Base-by-base conservation (phyloP, 2,113 vertebrate genomes). In the Drymodes brunneopygia region DNA sequence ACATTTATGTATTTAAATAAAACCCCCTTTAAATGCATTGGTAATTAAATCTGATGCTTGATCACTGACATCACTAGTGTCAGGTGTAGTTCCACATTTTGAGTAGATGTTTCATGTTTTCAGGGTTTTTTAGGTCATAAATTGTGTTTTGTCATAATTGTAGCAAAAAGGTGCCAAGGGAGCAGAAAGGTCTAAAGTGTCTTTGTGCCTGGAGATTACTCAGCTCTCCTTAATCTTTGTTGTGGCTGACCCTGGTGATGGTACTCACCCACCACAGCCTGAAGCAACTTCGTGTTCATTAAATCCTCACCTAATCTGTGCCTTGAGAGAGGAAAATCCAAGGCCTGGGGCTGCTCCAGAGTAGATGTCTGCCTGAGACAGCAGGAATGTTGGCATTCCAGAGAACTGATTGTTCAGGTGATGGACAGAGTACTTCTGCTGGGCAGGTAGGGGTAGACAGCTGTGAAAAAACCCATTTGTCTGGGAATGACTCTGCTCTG, bases 401-500 rank as follows among this genome's bases (percentile, higher is more conserved):
- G 19, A 36, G 47, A 42, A 22, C 31, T 71, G 35, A 28, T n/a
- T 84, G n/a, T 74, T 36, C 12, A 0, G 2, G 6, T 20, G 38
- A 25, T n/a, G 48, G 54, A 50, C 54, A 64, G 62, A 65, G 48
- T 33, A 15, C 40, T 80, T 70, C 3, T 56, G 11, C 47, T 56
- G 24, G 51, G 38, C 21, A 18, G 12, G 40, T 42, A 12, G 47
- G 13, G 38, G 12, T 70, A 65, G 64, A 13, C 31, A 72, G 48
- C 57, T 62, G 5, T 16, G 64, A 33, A 9, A 57, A n/a, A 47
- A 35, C 7, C 7, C 36, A 9, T 54, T 70, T 64, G 24, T 27
- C 9, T 61, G 83, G 48, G 48, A 67, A 17, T 7, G 44, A 45
- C n/a, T 51, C 24, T 62, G 60, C 12, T 74, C 38, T 0, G 0